Percentiles rank a stretch among this genome's conserved stretches.
These are phyloP conservation scores for Epinephelus coioides DNA, from an alignment of 2,797 vertebrate genomes.

Conservation along the genomic window DNA sequence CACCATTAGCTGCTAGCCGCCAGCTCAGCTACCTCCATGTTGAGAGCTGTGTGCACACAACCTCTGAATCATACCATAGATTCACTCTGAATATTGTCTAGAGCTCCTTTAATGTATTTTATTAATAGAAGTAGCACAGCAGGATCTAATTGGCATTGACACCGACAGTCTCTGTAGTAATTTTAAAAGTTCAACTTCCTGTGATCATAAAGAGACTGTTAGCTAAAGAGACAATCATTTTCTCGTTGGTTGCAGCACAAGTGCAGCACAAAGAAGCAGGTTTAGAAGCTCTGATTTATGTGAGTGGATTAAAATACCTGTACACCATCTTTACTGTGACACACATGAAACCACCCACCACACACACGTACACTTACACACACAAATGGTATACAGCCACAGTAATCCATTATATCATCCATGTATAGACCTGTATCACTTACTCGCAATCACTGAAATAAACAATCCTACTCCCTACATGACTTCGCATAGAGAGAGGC, in stretches of 20 bases:
- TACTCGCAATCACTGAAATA: not conserved
- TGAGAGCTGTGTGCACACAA: too few species aligned
- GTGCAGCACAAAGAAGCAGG: not conserved
- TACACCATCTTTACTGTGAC: not conserved
- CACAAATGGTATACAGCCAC: not conserved
- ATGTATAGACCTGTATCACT: not conserved
- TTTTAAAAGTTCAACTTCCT: not conserved
- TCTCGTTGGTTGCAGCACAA: not conserved
- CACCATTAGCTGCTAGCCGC: too few species aligned
- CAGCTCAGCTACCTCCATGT: too few species aligned
- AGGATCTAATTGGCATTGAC: too few species aligned
- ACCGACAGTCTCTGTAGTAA: not conserved
- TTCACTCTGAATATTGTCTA: too few species aligned
- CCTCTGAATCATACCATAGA: too few species aligned
- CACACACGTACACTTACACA: not conserved
- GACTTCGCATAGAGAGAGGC: not conserved
- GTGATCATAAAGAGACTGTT: not conserved
- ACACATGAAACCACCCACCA: not conserved
- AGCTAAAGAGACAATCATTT: not conserved
- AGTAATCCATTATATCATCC: conserved; percentile 11
- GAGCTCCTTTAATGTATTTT: too few species aligned
- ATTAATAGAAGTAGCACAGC: too few species aligned
- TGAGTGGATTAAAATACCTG: conserved; percentile 18
- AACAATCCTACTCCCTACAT: not conserved
- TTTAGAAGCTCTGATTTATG: conserved; percentile 1